Base-by-base conservation (phyloP, 2,888 invertebrate genomes). In the Mythimna pallens region DNA sequence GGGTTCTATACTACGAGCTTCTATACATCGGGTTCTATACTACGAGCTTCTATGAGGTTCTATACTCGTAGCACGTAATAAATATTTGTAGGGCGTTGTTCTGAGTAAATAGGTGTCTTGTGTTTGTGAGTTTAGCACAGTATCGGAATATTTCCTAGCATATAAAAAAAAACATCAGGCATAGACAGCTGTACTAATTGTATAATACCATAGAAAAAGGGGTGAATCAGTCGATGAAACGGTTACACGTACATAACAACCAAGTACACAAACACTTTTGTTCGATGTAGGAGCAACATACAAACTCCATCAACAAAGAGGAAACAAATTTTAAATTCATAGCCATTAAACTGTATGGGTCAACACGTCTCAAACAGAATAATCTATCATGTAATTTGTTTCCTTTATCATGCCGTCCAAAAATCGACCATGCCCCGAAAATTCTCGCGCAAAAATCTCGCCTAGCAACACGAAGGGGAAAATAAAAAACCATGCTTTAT, bases 401-500 rank as follows among this genome's bases (percentile, higher is more conserved):
- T 82, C 68, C 68, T 80, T 84, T 86, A 80, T 82, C 84, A 78
- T 54, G 73, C 80, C 78, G 86, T 82, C 84, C 70, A 65, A 85
- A 83, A 78, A 75, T 58, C 73, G 58, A 62, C 36, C 52, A 40
- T 36, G 54, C 14, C 30, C 54, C 55, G 59, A 65, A 83, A 82
- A 76, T 76, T 64, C 47, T 52, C 58, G 59, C 65, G 67, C 67
- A 70, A 78, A 83, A 83, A 76, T 84, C 74, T 80, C 76, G 63
- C 76, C 65, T 55, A 69, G 76, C 67, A 70, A 76, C 78, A 75
- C 74, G 74, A 76, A 69, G 58, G 70, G 78, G 89, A 90, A 89
- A 87, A 85, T 77, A 81, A 82, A 79, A 84, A 78, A 89, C 82
- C 85, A 75, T 85, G 86, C 84, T 87, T 89, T 89, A 90, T 91